Evolutionary conservation across 2,888 invertebrate genomes (phyloP).

Genomic region (Eupithecia pulchellata): DNA sequence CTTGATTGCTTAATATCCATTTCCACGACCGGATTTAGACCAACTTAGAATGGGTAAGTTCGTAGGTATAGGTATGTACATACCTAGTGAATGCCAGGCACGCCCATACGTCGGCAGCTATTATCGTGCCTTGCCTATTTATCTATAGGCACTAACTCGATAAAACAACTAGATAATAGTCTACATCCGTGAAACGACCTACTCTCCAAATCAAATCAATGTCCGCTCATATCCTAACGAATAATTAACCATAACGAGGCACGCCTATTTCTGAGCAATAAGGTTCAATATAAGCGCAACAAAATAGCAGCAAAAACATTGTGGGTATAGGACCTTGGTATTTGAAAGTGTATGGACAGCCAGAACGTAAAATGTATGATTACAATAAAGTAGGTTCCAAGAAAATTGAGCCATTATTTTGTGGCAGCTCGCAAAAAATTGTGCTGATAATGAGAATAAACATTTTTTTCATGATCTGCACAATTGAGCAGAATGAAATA

Average conservation of each 20-base stretch:
- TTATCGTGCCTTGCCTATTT: conserved; percentile 3
- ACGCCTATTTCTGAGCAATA: background rate
- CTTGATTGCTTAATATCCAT: no score
- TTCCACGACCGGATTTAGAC: no score
- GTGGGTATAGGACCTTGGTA: conserved; percentile 69
- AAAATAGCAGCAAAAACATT: conserved; percentile 3
- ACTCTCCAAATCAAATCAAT: conserved; percentile 58
- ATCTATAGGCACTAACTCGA: conserved; percentile 13
- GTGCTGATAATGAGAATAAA: background rate
- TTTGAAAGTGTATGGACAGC: conserved; percentile 71
- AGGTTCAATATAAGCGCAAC: conserved; percentile 1
- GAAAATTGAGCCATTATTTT: conserved; percentile 33
- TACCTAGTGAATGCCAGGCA: conserved; percentile 8
- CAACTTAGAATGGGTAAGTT: no score
- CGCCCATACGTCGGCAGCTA: background rate
- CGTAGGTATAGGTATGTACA: no score
- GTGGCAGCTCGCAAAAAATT: conserved; percentile 7
- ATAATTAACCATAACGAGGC: conserved; percentile 54
- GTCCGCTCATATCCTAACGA: conserved; percentile 52
- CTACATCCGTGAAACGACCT: conserved; percentile 39
- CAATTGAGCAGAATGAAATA: background rate
- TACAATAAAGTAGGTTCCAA: conserved; percentile 51
- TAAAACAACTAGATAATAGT: conserved; percentile 15
- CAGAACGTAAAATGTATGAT: conserved; percentile 63
- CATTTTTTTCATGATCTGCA: no score